Conservation (phyloP, 2,888 invertebrate genomes). For the Cantharis nigra region DNA sequence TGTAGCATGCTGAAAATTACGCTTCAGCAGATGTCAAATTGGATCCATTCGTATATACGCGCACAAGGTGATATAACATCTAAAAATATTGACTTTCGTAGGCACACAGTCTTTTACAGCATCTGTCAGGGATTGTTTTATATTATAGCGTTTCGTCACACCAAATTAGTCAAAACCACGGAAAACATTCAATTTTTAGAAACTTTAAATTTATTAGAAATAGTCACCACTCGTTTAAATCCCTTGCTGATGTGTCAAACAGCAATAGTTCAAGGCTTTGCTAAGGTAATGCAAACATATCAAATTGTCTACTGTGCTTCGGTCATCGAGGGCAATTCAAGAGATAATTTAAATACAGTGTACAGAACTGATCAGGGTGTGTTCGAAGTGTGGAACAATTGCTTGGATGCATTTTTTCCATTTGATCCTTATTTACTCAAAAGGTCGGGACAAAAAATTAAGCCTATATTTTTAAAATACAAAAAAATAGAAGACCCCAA, state of each 20-base stretch:
- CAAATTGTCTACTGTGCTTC: conserved; percentile 93
- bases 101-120: conserved; percentile 88
- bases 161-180: conserved; percentile 75
- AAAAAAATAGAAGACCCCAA: conserved; percentile 36
- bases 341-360: conserved; percentile 64
- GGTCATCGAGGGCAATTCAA: conserved; percentile 82
- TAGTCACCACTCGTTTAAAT: conserved; percentile 85
- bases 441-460: conserved; percentile 59
- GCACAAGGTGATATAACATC: conserved; percentile 64
- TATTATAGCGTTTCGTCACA: conserved; percentile 86
- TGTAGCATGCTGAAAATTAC: conserved; percentile 67
- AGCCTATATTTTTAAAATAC: conserved; percentile 59
- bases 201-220: conserved; percentile 80
- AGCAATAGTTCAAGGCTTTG: conserved; percentile 78
- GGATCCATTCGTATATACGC: conserved; percentile 84
- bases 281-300: conserved; percentile 78
- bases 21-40: conserved; percentile 73
- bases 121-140: conserved; percentile 94
- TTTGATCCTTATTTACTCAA: conserved; percentile 86
- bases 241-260: conserved; percentile 83
- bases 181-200: conserved; percentile 81
- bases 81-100: conserved; percentile 59
- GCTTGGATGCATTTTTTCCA: conserved; percentile 76
- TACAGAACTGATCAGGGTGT: conserved; percentile 59
- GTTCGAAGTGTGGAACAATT: conserved; percentile 49